Evolutionary conservation across 2,113 vertebrate genomes (phyloP), one percentile per base, ranked within the genome.

Genomic region (Tympanuchus pallidicinctus): DNA sequence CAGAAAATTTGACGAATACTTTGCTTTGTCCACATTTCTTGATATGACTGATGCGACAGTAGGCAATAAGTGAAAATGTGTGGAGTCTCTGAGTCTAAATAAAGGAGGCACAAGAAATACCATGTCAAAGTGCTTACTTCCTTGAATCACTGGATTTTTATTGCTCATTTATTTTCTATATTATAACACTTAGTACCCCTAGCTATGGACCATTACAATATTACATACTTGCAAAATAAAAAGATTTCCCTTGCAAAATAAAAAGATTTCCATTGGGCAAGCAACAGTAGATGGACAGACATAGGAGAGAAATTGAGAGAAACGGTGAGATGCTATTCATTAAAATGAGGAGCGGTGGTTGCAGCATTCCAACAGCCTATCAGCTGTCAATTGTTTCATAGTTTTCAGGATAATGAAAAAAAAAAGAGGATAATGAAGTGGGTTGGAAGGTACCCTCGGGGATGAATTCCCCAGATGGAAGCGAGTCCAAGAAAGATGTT

Each of bases 1-100:
- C 75, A 93, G 60, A 95, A 94, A 91, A 92, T 50, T 32, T 87
- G 34, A 73, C 45, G 22, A 71, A 34, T 71, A 47, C 20, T 78
- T 92, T 83, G 6, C 30, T 43, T 20, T 88, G 75, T 65, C 38
- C 50, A 79, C 6, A 34, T 61, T 89, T 89, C 74, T 94, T 72
- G 32, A 36, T 87, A 87, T 74, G 54, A 73, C 8, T 82, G 83
- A 90, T 90, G 13, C 12, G 65, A 60, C 2, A 0, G 13, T 10
- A 71, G 50, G 38, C 73, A 42, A 52, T 40, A 90, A 87, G 73
- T 4, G 4, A 82, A 69, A n/a, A 66, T 63, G 52, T 54, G 18
- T 34, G 27, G n/a, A 75, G 25, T 54, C 57, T 59, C 52, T 47
- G 11, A 64, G 27, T 40, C 25, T 77, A 70, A 76, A 79, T 40